Evolutionary conservation across 2,797 vertebrate genomes (phyloP).

Genomic region (Intellagama lesueurii): DNA sequence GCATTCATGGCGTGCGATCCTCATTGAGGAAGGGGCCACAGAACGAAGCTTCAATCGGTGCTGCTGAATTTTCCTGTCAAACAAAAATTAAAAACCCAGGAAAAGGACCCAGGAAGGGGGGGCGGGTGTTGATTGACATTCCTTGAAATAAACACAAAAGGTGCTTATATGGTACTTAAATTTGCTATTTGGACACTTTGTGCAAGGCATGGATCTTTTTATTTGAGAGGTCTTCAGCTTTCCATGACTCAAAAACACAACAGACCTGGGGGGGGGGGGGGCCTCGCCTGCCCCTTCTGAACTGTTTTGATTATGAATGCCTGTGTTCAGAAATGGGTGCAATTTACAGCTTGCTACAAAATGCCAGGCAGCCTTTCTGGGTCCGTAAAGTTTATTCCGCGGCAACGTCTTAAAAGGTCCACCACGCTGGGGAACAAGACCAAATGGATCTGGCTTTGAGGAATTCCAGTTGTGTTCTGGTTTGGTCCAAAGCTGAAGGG

Average conservation of each 20-base stretch:
- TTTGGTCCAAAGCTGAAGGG: slow-evolving; percentile 66
- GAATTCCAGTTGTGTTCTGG: slow-evolving; percentile 73
- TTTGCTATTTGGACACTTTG: slow-evolving; percentile 54
- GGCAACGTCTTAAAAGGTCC: slow-evolving; percentile 59
- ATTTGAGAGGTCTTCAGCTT: slow-evolving; percentile 58
- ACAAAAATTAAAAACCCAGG: slow-evolving; percentile 61
- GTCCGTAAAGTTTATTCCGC: slow-evolving; percentile 59
- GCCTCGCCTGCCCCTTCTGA: slow-evolving; percentile 19
- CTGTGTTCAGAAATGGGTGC: slow-evolving; percentile 28
- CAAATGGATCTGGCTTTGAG: slow-evolving; percentile 70
- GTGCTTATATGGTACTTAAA: slow-evolving; percentile 62
- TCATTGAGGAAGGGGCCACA: slow-evolving; percentile 54
- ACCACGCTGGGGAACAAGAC: slow-evolving; percentile 69
- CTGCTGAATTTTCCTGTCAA: slow-evolving; percentile 66
- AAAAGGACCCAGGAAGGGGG: slow-evolving; percentile 3
- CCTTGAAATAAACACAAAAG: slow-evolving; percentile 76
- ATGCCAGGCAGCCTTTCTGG: slow-evolving; percentile 65
- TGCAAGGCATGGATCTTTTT: slow-evolving; percentile 71
- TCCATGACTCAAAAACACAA: neutral
- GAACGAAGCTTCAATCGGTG: slow-evolving; percentile 49
- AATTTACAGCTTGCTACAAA: slow-evolving; percentile 61
- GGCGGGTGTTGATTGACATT: slow-evolving; percentile 85
- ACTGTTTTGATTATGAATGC: slow-evolving; percentile 26
- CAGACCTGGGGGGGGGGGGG: no score
- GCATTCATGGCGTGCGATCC: slow-evolving; percentile 49